Evolutionary conservation across 2,888 invertebrate species (phyloP), one percentile per base, ranked within the genome.

Genomic region (Lochmaea capreae): DNA sequence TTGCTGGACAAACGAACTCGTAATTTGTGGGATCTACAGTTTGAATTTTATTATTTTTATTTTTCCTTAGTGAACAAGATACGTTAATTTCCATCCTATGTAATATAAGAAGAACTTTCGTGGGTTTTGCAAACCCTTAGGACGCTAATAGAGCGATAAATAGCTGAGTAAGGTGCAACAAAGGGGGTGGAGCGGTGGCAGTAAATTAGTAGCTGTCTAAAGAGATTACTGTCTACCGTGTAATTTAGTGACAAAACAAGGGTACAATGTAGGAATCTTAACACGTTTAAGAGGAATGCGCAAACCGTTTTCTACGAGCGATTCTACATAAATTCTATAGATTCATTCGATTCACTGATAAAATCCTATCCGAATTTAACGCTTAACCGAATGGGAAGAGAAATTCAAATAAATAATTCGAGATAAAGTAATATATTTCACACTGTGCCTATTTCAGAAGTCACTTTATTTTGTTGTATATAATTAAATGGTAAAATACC

Each of bases 211-310:
- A 81, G 82, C 82, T 82, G 83, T 83, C 83, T 82, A 81, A 81
- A 82, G 81, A 84, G 85, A 86, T 86, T 85, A 85, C 84, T 80
- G 84, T 81, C 82, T 81, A 77, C 79, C 78, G 73, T 80, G 84
- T 84, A 85, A 85, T 86, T 85, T 85, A 85, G 83, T 81, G 85
- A 84, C 83, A 84, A 85, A 85, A 83, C 84, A 85, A 83, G 84
- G 84, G 83, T 81, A 80, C 82, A 83, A 81, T 80, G 82, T 82
- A 79, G 79, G 82, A 84, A 85, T 85, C 84, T 83, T 83, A 83
- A 81, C 83, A 82, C 82, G 82, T 82, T 80, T 79, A 79, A 79
- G 79, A 68, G 72, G 73, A 77, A 74, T 78, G 78, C 75, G 76
- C 74, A 65, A 26, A 70, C 67, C 43, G 46, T 54, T 58, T 26